Evolutionary conservation across 2,888 invertebrate genomes (phyloP).

Genomic region (Dryococelus australis): DNA sequence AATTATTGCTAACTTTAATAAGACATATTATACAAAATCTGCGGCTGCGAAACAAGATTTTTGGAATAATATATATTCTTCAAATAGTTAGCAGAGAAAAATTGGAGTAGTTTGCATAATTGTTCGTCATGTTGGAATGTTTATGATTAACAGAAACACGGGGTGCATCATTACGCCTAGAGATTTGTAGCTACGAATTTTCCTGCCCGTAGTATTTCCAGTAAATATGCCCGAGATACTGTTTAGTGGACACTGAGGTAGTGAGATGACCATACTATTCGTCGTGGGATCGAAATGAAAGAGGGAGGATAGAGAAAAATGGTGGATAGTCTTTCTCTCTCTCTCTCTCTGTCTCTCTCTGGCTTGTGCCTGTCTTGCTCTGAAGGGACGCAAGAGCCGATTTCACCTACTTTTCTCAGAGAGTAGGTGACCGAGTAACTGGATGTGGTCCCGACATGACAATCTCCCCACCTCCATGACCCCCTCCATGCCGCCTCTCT

Average conservation of each 20-base stretch:
- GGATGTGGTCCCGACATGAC: constrained; percentile 22
- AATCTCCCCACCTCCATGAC: constrained; percentile 23
- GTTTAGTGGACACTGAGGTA: not conserved
- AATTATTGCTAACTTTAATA: no score
- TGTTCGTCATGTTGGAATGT: no score
- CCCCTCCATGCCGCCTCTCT: not conserved
- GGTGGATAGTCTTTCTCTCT: no score
- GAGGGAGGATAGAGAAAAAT: no score
- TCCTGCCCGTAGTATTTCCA: no score
- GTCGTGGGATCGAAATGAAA: not conserved
- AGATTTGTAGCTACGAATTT: not conserved
- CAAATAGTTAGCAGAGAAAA: no score
- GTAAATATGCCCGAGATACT: no score
- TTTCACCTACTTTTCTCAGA: constrained; percentile 25
- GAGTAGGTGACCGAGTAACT: constrained; percentile 31
- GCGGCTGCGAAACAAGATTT: no score
- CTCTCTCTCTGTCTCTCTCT: not conserved
- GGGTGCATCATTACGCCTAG: not conserved
- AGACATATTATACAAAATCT: no score
- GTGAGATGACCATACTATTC: not conserved
- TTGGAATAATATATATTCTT: no score
- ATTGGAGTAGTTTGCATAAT: no score
- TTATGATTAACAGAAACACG: no score
- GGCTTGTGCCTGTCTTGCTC: not conserved
- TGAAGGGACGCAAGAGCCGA: not conserved